Evolutionary conservation across 2,888 invertebrate species (phyloP).

Genomic region (Eumacrocentrus americanus): DNA sequence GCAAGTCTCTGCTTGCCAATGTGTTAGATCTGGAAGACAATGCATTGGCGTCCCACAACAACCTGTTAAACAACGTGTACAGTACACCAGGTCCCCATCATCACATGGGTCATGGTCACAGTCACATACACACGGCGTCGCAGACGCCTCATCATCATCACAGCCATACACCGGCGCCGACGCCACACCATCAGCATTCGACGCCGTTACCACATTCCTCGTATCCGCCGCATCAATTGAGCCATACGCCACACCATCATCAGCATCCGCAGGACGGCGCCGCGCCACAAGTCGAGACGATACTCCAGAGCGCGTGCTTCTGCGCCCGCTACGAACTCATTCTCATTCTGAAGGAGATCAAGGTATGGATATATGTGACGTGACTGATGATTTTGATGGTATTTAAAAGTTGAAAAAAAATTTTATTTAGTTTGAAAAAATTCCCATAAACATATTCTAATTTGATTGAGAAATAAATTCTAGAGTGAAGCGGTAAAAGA

Average conservation of each 20-base stretch:
- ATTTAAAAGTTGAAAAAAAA: neutral
- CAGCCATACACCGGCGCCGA: conserved; percentile 44
- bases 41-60: conserved; percentile 61
- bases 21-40: conserved; percentile 98
- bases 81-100: conserved; percentile 60
- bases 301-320: conserved; percentile 84
- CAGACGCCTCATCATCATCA: conserved; percentile 60
- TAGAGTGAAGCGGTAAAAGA: no score
- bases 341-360: conserved; percentile 91
- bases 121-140: conserved; percentile 59
- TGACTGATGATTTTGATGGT: no score
- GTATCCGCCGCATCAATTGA: conserved; percentile 52
- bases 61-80: conserved; percentile 59
- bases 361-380: no score
- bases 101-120: conserved; percentile 54
- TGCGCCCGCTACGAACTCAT: conserved; percentile 93
- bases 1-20: conserved; percentile 94
- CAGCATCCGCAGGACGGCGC: conserved; percentile 67
- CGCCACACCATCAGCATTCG: conserved; percentile 58
- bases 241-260: conserved; percentile 61
- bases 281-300: conserved; percentile 76
- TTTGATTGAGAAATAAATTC: no score
- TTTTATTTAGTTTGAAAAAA: no score
- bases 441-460: no score
- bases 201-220: conserved; percentile 54